phyloP scores from a whole-genome alignment of 2,797 vertebrate genomes.

The Cynodonichthys magdalenae region DNA sequence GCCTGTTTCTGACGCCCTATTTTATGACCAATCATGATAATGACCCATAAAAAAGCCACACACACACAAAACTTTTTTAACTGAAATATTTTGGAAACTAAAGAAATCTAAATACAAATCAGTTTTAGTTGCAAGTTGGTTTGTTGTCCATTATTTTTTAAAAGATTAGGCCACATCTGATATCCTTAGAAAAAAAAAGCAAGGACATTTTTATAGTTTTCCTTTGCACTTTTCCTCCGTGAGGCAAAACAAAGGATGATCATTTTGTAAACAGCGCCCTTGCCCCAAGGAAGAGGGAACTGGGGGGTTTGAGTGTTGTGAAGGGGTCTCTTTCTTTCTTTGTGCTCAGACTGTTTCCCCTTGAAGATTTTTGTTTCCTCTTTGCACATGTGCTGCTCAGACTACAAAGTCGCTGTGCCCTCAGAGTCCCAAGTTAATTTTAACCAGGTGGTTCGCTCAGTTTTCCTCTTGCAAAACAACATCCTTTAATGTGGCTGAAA shows the following conservation, averaged over 20 bases:
- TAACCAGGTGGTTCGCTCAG: slow-evolving; percentile 52
- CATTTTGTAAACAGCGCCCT: slow-evolving; percentile 53
- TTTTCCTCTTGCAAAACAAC: slow-evolving; percentile 29
- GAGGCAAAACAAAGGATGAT: slow-evolving; percentile 36
- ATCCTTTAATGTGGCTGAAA: slow-evolving; percentile 21
- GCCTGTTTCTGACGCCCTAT: neutral
- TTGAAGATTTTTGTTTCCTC: slow-evolving; percentile 34
- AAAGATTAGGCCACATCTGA: neutral
- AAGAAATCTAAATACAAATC: no score
- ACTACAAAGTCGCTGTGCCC: slow-evolving; percentile 43
- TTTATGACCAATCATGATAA: neutral
- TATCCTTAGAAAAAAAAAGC: neutral
- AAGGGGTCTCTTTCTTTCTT: slow-evolving; percentile 53
- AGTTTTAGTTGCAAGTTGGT: neutral
- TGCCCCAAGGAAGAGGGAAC: slow-evolving; percentile 37
- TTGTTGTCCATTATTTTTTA: neutral
- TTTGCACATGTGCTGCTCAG: slow-evolving; percentile 45
- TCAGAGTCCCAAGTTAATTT: slow-evolving; percentile 52
- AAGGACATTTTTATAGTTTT: neutral
- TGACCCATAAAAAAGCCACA: neutral
- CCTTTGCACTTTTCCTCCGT: slow-evolving; percentile 18
- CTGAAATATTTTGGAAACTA: neutral
- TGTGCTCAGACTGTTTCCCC: slow-evolving; percentile 23
- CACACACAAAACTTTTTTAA: neutral
- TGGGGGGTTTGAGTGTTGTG: slow-evolving; percentile 22